Conservation (phyloP, 2,113 vertebrate genomes). For the Columba livia region DNA sequence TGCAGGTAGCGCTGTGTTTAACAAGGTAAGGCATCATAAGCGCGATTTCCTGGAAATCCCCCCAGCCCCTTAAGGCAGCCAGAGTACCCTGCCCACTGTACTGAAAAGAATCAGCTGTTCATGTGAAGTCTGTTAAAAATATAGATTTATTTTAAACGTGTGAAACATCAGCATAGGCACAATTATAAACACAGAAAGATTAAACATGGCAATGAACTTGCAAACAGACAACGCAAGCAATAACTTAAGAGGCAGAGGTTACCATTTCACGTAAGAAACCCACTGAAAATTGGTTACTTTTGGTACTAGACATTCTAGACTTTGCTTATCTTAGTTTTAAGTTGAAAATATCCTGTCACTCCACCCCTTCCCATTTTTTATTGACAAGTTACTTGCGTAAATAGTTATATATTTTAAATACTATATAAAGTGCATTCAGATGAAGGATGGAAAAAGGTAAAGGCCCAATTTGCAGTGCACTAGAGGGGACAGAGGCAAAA, state of each 20-base stretch:
- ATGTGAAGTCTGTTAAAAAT: constrained; percentile 22
- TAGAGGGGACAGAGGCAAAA: neutral
- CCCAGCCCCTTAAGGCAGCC: neutral
- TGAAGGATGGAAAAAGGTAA: neutral
- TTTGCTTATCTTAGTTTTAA: neutral
- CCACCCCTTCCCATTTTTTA: neutral
- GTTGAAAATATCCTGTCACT: neutral
- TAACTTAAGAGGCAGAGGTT: constrained; percentile 12
- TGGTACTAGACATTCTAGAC: neutral
- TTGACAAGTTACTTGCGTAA: neutral
- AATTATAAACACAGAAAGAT: neutral
- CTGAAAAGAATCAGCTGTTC: neutral
- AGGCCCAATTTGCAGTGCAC: neutral
- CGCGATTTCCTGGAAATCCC: neutral
- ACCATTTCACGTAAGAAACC: neutral
- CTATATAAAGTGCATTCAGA: constrained; percentile 37
- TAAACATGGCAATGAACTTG: neutral
- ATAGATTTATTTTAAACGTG: constrained; percentile 54
- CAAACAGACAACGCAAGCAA: neutral
- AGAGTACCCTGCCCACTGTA: neutral
- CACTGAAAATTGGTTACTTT: neutral
- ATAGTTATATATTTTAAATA: neutral
- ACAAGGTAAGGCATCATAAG: neutral
- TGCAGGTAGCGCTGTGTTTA: neutral
- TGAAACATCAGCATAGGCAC: constrained; percentile 27